Base-by-base conservation (phyloP, 2,113 vertebrate genomes). In the Oophaga pumilio region DNA sequence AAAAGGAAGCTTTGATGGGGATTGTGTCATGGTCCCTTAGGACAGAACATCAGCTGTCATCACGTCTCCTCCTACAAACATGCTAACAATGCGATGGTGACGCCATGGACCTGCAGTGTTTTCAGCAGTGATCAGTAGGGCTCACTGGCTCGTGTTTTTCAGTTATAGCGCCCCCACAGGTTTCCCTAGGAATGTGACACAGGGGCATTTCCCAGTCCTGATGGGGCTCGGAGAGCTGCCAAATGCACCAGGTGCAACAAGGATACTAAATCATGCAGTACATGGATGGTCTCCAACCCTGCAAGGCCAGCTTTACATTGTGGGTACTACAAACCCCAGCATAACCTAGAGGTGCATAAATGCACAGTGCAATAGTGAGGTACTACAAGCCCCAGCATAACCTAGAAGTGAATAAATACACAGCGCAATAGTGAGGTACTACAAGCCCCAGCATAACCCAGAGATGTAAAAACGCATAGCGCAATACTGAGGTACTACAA, bases 1-100 rank as follows among this genome's bases (percentile, higher is more conserved):
- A 85, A 76, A 85, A 43, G 82, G 66, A 71, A 9, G 52, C 82
- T 71, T 56, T 71, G 60, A 84, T 71, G 69, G 66, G 11, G 60
- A 14, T 43, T 24, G 62, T 59, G 73, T 33, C 26, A 22, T 52
- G 33, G 15, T 24, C 2, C 77, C 11, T 17, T 59, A n/a, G 20
- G 28, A 80, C 24, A 28, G 9, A 81, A 12, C 24, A 81, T 60
- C 78, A 62, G 13, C 78, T 60, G 78, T 43, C 26, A 57, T 81
- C 78, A 33, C 14, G 5, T 77, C 20, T 15, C 22, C 74, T n/a
- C 49, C 50, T 7, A 53, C 76, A 53, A 77, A 53, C 17, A 52
- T 52, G 0, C 0, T 12, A 52, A 15, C 76, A 14, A 12, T 15
- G 0, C 50, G 24, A 26, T 1, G 6, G 49, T 11, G 18, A 50